These are phyloP conservation scores for Intellagama lesueurii DNA, from an alignment of 2,797 vertebrate genomes.

Conservation along the genomic window DNA sequence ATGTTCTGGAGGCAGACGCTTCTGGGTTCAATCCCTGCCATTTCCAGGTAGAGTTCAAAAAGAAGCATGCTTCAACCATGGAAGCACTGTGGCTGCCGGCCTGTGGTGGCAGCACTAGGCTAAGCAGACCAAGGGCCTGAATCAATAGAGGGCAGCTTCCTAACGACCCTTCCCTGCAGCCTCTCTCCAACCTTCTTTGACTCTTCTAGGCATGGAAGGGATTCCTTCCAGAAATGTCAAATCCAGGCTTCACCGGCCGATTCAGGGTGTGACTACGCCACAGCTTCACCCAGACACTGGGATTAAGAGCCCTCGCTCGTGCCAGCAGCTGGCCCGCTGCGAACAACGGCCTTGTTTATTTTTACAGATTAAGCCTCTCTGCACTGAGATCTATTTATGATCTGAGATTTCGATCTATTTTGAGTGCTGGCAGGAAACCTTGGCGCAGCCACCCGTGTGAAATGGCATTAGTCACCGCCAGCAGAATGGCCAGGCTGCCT, in stretches of 20 bases:
- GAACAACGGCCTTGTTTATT: constrained; percentile 6
- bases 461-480: background rate
- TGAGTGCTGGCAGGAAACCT: background rate
- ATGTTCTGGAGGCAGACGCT: too few species aligned
- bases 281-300: background rate
- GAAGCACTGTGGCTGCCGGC: too few species aligned
- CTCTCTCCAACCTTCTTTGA: background rate
- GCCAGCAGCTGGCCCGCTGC: constrained; percentile 6
- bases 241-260: background rate
- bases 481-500: background rate
- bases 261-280: background rate
- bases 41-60: too few species aligned
- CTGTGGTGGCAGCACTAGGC: too few species aligned
- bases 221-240: background rate
- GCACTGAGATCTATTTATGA: constrained; percentile 7
- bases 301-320: background rate
- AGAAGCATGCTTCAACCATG: too few species aligned
- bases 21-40: too few species aligned
- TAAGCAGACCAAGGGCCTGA: too few species aligned
- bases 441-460: background rate
- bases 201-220: background rate
- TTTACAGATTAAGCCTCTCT: constrained; percentile 18
- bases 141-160: too few species aligned
- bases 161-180: too few species aligned
- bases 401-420: constrained; percentile 20